A percentile compares a stretch with the other conserved stretches of the same genome.
Conservation (phyloP, 1,140 invertebrate genomes). For the Lutraria rhynchaena region DNA sequence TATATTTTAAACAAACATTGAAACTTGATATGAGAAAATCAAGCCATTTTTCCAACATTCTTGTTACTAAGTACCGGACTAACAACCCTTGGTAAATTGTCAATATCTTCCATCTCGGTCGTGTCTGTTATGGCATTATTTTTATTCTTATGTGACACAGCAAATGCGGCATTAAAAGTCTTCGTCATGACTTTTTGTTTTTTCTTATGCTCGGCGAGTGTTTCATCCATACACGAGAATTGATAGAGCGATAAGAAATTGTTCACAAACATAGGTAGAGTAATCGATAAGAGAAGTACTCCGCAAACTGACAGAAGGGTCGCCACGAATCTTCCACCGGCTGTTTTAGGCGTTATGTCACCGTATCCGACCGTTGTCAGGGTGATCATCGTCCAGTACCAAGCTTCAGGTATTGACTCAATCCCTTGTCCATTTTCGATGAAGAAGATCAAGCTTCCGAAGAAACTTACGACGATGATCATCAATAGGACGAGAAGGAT, state of each 20-base stretch:
- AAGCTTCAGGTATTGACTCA: constrained; percentile 93
- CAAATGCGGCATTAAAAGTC: too few species aligned
- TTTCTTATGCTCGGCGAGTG: not conserved
- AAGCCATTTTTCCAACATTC: too few species aligned
- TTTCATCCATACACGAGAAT: constrained; percentile 51
- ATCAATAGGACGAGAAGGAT: constrained; percentile 66
- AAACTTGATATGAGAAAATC: too few species aligned
- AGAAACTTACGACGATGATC: constrained; percentile 64
- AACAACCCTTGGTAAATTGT: too few species aligned
- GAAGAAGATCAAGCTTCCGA: constrained; percentile 67
- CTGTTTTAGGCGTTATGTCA: constrained; percentile 87
- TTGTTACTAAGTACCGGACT: too few species aligned
- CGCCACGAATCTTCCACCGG: constrained; percentile 85
- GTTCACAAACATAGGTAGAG: constrained; percentile 94
- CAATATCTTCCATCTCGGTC: too few species aligned
- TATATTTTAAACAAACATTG: too few species aligned
- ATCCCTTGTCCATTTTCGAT: constrained; percentile 83
- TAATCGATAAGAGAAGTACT: constrained; percentile 74
- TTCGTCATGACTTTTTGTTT: too few species aligned
- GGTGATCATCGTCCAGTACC: constrained; percentile 94
- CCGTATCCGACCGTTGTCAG: constrained; percentile 99
- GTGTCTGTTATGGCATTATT: too few species aligned
- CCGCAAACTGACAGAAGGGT: constrained; percentile 92
- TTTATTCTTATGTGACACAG: too few species aligned
- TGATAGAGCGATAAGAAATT: constrained; percentile 86